A percentile compares a stretch with the other conserved stretches of the same genome.
These are phyloP conservation scores for Hylia prasina DNA, from an alignment of 2,113 vertebrate genomes.

Conservation along the genomic window DNA sequence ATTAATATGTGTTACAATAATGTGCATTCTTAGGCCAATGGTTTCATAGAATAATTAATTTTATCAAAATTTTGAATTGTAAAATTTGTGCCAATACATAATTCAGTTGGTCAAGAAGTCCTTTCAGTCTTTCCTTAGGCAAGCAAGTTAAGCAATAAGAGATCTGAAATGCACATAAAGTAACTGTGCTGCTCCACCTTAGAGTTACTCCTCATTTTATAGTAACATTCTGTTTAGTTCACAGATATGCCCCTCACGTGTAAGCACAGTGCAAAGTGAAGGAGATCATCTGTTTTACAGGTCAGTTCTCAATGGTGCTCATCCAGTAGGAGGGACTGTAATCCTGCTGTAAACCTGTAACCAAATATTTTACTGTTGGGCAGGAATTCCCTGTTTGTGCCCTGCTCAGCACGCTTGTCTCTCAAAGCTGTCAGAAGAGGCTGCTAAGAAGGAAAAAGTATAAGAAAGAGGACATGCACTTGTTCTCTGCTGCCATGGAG, in stretches of 20 bases:
- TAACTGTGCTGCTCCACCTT: background rate
- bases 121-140: background rate
- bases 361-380: rapidly evolving
- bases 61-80: background rate
- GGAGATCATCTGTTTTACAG: background rate
- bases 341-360: background rate
- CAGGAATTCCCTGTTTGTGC: background rate
- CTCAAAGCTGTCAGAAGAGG: background rate
- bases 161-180: background rate
- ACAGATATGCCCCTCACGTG: background rate
- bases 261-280: background rate
- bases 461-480: background rate
- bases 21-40: background rate
- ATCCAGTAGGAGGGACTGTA: background rate
- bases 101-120: background rate
- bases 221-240: background rate
- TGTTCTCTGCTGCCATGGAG: background rate
- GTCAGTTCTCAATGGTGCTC: background rate
- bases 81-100: background rate
- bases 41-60: background rate
- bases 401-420: background rate
- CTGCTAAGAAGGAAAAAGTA: background rate
- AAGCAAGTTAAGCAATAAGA: background rate
- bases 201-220: background rate
- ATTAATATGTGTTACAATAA: background rate